These are phyloP conservation scores for Thymelicus sylvestris DNA, from an alignment of 2,888 invertebrate species.

Conservation along the genomic window DNA sequence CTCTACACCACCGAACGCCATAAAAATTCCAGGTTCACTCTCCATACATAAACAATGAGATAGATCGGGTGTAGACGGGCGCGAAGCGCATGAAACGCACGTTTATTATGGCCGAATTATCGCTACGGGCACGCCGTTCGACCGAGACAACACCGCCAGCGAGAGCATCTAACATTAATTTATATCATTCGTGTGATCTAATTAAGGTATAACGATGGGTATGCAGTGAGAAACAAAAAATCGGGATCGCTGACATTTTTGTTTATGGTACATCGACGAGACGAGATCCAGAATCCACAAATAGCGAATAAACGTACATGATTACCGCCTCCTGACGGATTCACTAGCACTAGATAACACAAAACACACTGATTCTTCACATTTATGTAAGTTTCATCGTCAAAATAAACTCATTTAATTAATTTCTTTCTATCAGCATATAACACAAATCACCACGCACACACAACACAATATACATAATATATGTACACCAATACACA, in stretches of 20 bases:
- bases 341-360: conserved; percentile 82
- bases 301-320: conserved; percentile 83
- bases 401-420: conserved; percentile 78
- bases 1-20: conserved; percentile 68
- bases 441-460: conserved; percentile 85
- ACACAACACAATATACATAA: conserved; percentile 82
- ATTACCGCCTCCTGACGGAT: conserved; percentile 84
- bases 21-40: conserved; percentile 81
- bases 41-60: conserved; percentile 85
- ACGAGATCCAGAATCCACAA: conserved; percentile 83
- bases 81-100: conserved; percentile 79
- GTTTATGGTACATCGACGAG: conserved; percentile 83
- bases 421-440: conserved; percentile 83
- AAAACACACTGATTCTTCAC: conserved; percentile 78
- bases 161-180: conserved; percentile 78
- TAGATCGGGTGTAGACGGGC: conserved; percentile 81
- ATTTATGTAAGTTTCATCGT: conserved; percentile 82
- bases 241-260: conserved; percentile 86
- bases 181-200: conserved; percentile 82
- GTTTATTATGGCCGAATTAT: conserved; percentile 81
- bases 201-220: conserved; percentile 79
- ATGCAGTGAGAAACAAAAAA: conserved; percentile 84
- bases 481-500: conserved; percentile 67
- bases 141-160: conserved; percentile 60
- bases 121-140: conserved; percentile 64